phyloP scores from a whole-genome alignment of 2,888 invertebrate genomes.

The Celastrina argiolus region DNA sequence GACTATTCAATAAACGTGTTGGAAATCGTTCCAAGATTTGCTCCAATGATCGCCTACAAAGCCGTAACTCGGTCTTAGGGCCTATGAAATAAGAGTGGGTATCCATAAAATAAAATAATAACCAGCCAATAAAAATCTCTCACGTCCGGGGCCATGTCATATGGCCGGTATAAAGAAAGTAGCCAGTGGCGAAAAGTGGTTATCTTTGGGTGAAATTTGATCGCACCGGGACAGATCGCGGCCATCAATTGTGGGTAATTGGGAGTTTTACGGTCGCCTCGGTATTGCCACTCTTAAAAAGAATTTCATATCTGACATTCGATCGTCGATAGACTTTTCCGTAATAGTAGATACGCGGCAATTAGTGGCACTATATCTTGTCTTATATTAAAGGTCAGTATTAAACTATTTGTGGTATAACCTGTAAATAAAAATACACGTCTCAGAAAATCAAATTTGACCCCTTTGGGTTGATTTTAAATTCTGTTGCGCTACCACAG shows the following conservation, averaged over 20 bases:
- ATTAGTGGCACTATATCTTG: too few species aligned
- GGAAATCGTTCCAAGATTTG: conserved; percentile 58
- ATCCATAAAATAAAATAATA: conserved; percentile 77
- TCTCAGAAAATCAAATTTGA: too few species aligned
- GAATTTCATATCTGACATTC: conserved; percentile 23
- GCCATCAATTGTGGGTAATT: conserved; percentile 70
- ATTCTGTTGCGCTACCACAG: too few species aligned
- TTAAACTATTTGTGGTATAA: too few species aligned
- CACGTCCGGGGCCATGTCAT: conserved; percentile 67
- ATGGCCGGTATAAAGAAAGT: conserved; percentile 52
- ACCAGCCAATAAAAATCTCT: conserved; percentile 72
- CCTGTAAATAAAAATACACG: too few species aligned
- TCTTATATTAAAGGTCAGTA: too few species aligned
- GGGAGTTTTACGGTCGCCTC: conserved; percentile 57
- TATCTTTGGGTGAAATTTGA: conserved; percentile 57
- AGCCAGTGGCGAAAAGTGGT: conserved; percentile 58
- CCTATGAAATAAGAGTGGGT: conserved; percentile 73
- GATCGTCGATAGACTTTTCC: conserved; percentile 11
- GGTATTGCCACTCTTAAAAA: conserved; percentile 47
- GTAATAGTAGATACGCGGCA: too few species aligned
- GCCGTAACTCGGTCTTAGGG: conserved; percentile 62
- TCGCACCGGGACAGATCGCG: conserved; percentile 53
- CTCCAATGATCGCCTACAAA: conserved; percentile 67
- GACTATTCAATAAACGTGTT: conserved; percentile 63
- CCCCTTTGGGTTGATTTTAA: too few species aligned